Conservation (phyloP, 2,113 vertebrate genomes). For the Bubo bubo region DNA sequence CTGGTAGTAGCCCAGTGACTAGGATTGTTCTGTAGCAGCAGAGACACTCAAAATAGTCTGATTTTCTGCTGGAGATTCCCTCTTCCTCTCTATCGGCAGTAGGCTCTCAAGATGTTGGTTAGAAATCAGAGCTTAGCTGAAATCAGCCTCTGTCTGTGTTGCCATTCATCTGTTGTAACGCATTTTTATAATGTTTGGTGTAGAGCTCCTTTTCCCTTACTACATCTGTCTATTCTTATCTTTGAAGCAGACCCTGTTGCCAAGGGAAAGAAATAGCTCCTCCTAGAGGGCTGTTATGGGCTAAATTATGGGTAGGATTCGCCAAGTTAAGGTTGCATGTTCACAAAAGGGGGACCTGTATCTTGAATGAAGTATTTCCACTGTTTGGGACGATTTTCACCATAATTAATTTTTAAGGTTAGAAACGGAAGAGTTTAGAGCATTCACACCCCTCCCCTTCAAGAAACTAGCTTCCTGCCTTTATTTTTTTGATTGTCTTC, state of each 20-base stretch:
- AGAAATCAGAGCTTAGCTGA: not conserved
- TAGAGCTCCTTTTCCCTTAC: not conserved
- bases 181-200: rapidly evolving
- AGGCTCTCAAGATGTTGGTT: not conserved
- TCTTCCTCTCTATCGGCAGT: not conserved
- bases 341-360: not conserved
- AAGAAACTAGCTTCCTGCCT: not conserved
- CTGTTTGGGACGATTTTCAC: not conserved
- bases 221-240: not conserved
- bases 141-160: not conserved
- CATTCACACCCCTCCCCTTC: not conserved
- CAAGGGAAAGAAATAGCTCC: not conserved
- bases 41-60: not conserved
- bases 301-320: not conserved
- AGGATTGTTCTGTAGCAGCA: not conserved
- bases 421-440: not conserved
- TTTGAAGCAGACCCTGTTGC: not conserved
- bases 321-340: not conserved
- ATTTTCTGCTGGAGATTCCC: not conserved
- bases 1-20: not conserved
- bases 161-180: rapidly evolving
- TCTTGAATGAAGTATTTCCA: not conserved
- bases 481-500: not conserved
- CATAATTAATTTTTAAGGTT: not conserved
- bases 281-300: not conserved